phyloP scores from a whole-genome alignment of 2,113 vertebrate genomes.

The Cariama cristata region DNA sequence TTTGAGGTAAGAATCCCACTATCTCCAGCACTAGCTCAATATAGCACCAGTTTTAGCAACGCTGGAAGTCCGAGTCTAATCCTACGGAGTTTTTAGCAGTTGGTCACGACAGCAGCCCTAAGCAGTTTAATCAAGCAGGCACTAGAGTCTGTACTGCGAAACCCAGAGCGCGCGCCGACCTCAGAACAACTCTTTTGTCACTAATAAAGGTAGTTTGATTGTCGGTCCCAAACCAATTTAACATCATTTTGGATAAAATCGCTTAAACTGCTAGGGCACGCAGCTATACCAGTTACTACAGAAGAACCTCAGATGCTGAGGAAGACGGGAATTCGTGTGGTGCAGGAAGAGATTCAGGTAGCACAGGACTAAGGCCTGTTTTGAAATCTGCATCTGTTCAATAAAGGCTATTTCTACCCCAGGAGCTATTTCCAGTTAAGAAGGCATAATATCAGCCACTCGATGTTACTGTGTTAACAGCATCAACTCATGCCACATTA shows the following conservation, averaged over 20 bases:
- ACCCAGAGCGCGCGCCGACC: rapidly evolving
- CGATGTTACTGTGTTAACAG: slow-evolving; percentile 13
- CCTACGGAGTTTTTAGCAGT: background rate
- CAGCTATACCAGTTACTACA: background rate
- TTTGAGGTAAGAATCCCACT: background rate
- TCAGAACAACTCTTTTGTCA: background rate
- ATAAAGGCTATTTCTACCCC: background rate
- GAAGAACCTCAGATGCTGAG: slow-evolving; percentile 19
- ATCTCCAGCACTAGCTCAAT: background rate
- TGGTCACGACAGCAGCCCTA: background rate
- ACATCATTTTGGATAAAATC: background rate
- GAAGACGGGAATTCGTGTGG: background rate
- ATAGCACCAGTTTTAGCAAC: background rate
- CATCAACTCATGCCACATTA: slow-evolving; percentile 60
- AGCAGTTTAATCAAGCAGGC: background rate
- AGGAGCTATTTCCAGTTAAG: slow-evolving; percentile 45
- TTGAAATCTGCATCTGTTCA: background rate
- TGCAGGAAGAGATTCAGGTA: background rate
- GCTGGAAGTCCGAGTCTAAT: background rate
- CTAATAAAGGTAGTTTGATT: background rate
- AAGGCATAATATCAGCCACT: background rate
- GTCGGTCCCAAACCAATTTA: background rate
- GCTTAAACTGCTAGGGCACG: background rate
- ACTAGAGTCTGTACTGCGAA: rapidly evolving
- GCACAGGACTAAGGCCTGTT: background rate